Evolutionary conservation across 1,140 invertebrate species (phyloP), one percentile per base, ranked within the genome.

Genomic region (Drosophila serrata): DNA sequence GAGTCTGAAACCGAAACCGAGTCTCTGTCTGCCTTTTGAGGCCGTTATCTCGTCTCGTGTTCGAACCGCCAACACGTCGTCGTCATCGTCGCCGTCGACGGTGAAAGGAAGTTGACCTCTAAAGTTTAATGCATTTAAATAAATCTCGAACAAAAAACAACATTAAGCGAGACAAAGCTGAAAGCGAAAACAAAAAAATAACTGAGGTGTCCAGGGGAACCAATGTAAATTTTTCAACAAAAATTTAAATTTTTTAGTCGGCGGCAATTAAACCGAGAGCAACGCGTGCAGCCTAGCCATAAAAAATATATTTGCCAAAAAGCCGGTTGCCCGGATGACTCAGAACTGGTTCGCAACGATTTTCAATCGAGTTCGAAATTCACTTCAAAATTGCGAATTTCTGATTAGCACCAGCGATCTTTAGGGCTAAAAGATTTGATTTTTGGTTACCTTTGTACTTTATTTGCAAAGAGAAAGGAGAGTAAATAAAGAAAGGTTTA

Each of bases 81-180:
- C 72, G 22, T 56, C 49, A 45, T 27, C 46, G 27, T 12, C 65
- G 42, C 59, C 59, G 70, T 43, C 42, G 59, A 55, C 79, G 78
- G 85, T 90, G 85, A 90, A 90, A 90, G 85, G 85, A 90, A 90
- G 85, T 90, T 90, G 85, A 90, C 85, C 85, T 90, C 85, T 90
- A 90, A 90, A 90, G 86, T 90, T 90, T 85, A 90, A 90, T 90
- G 85, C 85, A 90, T 90, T 90, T 90, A 90, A 90, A 90, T 90
- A 90, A 90, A 90, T 90, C 85, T 90, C 64, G 22, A 69, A 24
- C 2, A 24, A 55, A 76, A 48, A 79, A 57, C 55, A 53, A 79
- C 84, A 88, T 88, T 76, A 86, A 88, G 75, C 63, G 51, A 70
- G 61, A 78, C 72, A 82, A 84, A 87, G 78, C 85, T 87, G 76